Conservation (phyloP, 2,888 invertebrate species). For the Ecdyonurus torrentis region DNA sequence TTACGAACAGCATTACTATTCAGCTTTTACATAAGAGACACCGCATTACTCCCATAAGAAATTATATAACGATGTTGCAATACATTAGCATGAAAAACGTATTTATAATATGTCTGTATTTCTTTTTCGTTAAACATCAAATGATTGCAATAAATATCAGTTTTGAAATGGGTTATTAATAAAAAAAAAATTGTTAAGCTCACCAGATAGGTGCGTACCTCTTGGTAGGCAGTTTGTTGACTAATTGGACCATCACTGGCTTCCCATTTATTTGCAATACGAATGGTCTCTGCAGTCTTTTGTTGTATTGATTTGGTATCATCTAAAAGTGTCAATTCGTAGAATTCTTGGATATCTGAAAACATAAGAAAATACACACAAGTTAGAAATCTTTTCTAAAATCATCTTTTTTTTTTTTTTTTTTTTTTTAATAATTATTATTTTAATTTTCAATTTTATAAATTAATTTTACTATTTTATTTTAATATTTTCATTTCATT, state of each 20-base stretch:
- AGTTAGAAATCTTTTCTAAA: not conserved
- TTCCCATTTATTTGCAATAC: conserved; percentile 92
- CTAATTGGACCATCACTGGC: conserved; percentile 44
- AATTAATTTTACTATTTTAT: not conserved
- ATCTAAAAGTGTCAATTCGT: conserved; percentile 90
- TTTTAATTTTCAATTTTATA: not conserved
- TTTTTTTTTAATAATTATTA: not conserved
- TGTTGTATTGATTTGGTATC: conserved; percentile 89
- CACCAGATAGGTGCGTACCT: not conserved
- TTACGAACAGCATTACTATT: too few relatives aligned
- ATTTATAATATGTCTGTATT: too few relatives aligned
- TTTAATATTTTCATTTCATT: too few relatives aligned
- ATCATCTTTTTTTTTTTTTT: not conserved
- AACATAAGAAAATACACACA: conserved; percentile 20
- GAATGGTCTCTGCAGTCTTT: conserved; percentile 88
- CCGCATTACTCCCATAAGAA: too few relatives aligned
- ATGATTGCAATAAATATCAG: too few relatives aligned
- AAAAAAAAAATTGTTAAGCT: too few relatives aligned
- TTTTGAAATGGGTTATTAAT: too few relatives aligned
- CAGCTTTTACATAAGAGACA: too few relatives aligned
- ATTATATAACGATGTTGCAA: too few relatives aligned
- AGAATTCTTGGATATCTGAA: conserved; percentile 97
- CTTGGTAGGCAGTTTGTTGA: conserved; percentile 29
- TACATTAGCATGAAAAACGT: too few relatives aligned
- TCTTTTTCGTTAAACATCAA: too few relatives aligned